phyloP scores from a whole-genome alignment of 2,113 vertebrate species.

The Baryphthengus martii region DNA sequence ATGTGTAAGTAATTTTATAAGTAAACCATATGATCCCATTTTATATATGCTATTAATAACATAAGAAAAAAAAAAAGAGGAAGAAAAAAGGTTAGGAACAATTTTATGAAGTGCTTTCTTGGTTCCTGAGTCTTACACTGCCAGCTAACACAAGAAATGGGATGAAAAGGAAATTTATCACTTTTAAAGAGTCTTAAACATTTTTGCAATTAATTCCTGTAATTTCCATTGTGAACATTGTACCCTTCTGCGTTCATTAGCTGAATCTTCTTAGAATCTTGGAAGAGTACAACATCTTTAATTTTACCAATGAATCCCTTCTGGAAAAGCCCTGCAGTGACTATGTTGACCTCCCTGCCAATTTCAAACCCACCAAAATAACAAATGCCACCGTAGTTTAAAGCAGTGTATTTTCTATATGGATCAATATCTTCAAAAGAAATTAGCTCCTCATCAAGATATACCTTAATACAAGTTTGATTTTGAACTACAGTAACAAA shows the following conservation, averaged over 20 bases:
- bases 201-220: conserved; percentile 28
- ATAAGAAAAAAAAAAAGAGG: neutral
- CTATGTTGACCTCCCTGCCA: conserved; percentile 61
- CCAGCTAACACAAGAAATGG: neutral
- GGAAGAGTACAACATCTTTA: conserved; percentile 80
- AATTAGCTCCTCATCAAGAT: conserved; percentile 71
- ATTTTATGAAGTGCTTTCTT: neutral
- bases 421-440: conserved; percentile 80
- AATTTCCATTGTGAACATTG: conserved; percentile 77
- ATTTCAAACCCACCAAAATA: conserved; percentile 88
- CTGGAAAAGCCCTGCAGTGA: conserved; percentile 81
- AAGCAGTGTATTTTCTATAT: conserved; percentile 78
- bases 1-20: neutral
- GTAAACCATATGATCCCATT: neutral
- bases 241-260: conserved; percentile 81
- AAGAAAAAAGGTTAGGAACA: neutral
- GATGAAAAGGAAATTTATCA: neutral
- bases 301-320: conserved; percentile 80
- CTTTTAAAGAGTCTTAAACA: neutral
- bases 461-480: conserved; percentile 77
- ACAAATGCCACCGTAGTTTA: conserved; percentile 79
- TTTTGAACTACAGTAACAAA: conserved; percentile 74
- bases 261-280: conserved; percentile 74
- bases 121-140: neutral
- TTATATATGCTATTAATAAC: neutral